A percentile compares a stretch with the other conserved stretches of the same genome.
phyloP scores from a whole-genome alignment of 2,113 vertebrate genomes.

The Mixornis gularis region DNA sequence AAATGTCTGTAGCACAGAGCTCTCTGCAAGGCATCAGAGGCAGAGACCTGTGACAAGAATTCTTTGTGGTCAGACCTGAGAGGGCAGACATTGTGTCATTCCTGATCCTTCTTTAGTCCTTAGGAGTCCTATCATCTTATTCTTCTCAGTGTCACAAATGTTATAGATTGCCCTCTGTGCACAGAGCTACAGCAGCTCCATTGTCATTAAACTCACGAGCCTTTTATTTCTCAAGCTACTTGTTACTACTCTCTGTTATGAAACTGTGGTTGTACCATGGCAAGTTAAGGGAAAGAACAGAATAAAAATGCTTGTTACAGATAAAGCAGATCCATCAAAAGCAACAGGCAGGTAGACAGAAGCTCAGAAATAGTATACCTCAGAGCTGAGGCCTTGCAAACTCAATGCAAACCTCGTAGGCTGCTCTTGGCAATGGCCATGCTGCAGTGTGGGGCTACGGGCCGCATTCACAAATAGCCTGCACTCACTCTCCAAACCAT shows the following conservation, averaged over 20 bases:
- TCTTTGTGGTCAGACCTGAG: background rate
- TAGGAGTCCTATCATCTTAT: background rate
- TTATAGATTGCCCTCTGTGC: background rate
- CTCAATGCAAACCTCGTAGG: background rate
- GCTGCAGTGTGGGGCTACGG: accelerated
- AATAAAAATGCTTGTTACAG: background rate
- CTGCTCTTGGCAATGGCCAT: background rate
- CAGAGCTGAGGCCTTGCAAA: background rate
- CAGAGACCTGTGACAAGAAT: background rate
- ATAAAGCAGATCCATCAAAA: background rate
- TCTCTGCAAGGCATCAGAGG: background rate
- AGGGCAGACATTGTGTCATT: background rate
- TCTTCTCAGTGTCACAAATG: background rate
- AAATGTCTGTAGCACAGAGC: background rate
- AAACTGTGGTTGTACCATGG: background rate
- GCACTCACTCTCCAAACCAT: background rate
- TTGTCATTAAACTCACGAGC: background rate
- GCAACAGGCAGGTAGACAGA: background rate
- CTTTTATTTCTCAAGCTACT: background rate
- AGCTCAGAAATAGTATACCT: background rate
- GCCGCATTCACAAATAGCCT: accelerated
- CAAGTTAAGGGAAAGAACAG: background rate
- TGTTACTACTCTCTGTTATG: background rate
- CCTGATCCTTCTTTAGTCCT: background rate
- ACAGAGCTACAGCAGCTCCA: background rate